phyloP scores from a whole-genome alignment of 2,888 invertebrate species.

The Sisyra nigra region DNA sequence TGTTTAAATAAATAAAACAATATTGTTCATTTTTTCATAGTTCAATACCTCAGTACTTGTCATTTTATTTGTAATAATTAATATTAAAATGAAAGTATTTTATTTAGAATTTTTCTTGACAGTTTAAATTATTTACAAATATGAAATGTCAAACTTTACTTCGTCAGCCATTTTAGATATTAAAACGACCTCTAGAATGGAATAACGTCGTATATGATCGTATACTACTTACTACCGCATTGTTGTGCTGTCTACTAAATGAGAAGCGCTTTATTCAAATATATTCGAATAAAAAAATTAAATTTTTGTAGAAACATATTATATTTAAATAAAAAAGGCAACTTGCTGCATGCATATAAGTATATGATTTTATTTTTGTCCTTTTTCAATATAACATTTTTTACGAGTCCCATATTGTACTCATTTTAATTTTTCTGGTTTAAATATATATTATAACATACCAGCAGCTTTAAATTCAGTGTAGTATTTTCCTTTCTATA shows the following conservation, averaged over 20 bases:
- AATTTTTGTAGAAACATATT: constrained; percentile 4
- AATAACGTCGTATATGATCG: no score
- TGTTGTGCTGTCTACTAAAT: no score
- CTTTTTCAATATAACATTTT: constrained; percentile 12
- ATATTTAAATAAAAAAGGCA: constrained; percentile 10
- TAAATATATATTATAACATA: constrained; percentile 8
- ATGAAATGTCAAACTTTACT: constrained; percentile 3
- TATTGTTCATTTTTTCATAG: no score
- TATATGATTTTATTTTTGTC: constrained; percentile 12
- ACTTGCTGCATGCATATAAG: constrained; percentile 12
- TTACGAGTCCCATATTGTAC: constrained; percentile 11
- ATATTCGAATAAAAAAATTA: constrained; percentile 4
- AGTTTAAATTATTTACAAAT: constrained; percentile 2
- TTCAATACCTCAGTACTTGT: background rate
- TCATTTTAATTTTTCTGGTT: background rate
- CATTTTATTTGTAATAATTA: constrained; percentile 1
- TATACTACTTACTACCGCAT: no score
- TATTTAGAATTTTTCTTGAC: background rate
- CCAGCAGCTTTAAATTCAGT: constrained; percentile 8
- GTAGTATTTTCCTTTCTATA: constrained; percentile 4
- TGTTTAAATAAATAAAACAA: background rate
- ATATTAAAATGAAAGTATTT: background rate
- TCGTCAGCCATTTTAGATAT: constrained; percentile 3
- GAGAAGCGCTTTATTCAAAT: no score
- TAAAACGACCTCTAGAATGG: background rate